phyloP scores from a whole-genome alignment of 2,888 invertebrate genomes.

The Panzeria rudis region DNA sequence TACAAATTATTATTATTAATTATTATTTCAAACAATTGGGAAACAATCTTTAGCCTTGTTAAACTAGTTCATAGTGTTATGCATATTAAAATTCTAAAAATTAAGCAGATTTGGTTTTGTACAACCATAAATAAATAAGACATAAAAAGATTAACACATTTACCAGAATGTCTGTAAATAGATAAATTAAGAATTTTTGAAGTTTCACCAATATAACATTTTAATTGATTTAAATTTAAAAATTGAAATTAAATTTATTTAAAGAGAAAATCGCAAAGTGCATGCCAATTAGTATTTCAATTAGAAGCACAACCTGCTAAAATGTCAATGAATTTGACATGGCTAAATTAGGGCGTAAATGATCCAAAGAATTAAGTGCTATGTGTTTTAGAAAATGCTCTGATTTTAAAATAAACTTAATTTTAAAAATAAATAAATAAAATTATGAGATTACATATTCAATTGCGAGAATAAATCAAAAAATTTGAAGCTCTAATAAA shows the following conservation, averaged over 20 bases:
- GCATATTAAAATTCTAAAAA: neutral
- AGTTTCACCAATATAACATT: slow-evolving; percentile 3
- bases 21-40: too few species aligned
- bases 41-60: too few species aligned
- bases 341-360: too few species aligned
- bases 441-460: neutral
- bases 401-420: too few species aligned
- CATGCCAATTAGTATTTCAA: neutral
- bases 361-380: too few species aligned
- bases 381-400: too few species aligned
- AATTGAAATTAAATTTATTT: neutral
- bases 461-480: neutral
- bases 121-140: neutral
- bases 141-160: slow-evolving; percentile 27
- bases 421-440: neutral
- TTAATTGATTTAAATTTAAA: slow-evolving; percentile 5
- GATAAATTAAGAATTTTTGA: slow-evolving; percentile 11
- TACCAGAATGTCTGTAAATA: neutral
- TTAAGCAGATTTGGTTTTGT: neutral
- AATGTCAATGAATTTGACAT: neutral
- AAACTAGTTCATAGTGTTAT: neutral
- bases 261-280: neutral
- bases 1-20: too few species aligned
- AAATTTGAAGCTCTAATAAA: too few species aligned
- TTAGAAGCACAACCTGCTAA: neutral